These are phyloP conservation scores for Epiblema foenella DNA, from an alignment of 2,888 invertebrate species.

Conservation along the genomic window DNA sequence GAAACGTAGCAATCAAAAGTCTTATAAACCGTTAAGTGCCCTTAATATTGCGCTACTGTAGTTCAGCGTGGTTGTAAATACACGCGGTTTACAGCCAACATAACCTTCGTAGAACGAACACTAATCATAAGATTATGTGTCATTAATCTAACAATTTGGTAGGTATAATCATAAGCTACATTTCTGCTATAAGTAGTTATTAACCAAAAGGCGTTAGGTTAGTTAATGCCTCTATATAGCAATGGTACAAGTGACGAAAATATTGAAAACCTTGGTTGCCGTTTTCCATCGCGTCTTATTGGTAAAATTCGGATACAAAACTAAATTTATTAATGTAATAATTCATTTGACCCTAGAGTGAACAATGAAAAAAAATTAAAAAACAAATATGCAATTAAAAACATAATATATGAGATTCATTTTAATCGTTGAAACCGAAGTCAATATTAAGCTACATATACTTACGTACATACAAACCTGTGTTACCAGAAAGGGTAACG, in stretches of 20 bases:
- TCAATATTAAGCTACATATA: no score
- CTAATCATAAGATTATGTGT: conserved; percentile 38
- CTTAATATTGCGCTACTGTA: not conserved
- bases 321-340: no score
- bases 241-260: conserved; percentile 17
- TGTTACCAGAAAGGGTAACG: no score
- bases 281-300: no score
- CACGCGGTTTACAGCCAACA: not conserved
- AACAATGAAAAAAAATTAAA: no score
- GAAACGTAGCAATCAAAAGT: not conserved
- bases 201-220: conserved; percentile 13
- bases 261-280: not conserved
- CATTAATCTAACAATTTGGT: conserved; percentile 40
- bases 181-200: not conserved
- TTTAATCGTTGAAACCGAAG: no score
- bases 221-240: not conserved
- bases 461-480: no score
- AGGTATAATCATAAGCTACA: conserved; percentile 32
- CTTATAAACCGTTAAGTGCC: not conserved
- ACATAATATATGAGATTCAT: no score
- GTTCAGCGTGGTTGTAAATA: not conserved
- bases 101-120: conserved; percentile 23
- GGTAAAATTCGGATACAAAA: no score
- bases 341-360: no score
- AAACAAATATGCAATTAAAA: no score